Conservation (phyloP, 2,888 invertebrate genomes). For the Elmis aenea region DNA sequence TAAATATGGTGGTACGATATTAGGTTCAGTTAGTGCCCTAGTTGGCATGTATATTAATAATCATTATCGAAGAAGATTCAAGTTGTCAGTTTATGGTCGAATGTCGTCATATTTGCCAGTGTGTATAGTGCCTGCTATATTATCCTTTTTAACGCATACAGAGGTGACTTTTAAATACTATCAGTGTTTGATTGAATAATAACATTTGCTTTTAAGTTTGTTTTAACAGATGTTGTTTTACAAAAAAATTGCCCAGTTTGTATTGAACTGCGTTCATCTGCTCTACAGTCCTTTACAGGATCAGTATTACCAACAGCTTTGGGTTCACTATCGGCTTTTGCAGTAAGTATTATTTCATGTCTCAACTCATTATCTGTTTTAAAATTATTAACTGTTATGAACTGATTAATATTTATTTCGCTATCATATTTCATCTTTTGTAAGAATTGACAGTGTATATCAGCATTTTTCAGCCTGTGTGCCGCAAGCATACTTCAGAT, state of each 20-base stretch:
- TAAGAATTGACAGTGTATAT: too few species aligned
- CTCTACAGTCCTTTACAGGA: conserved; percentile 52
- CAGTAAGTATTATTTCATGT: conserved; percentile 47
- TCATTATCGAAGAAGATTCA: conserved; percentile 58
- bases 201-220: conserved; percentile 43
- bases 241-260: conserved; percentile 63
- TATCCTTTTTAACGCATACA: conserved; percentile 54
- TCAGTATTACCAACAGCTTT: conserved; percentile 57
- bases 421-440: too few species aligned
- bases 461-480: too few species aligned
- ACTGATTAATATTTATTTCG: too few species aligned
- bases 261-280: conserved; percentile 55
- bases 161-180: conserved; percentile 44
- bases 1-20: conserved; percentile 48
- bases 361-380: not conserved
- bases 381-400: too few species aligned
- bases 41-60: conserved; percentile 59
- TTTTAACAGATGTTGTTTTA: conserved; percentile 55
- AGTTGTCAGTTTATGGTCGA: conserved; percentile 55
- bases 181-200: conserved; percentile 5
- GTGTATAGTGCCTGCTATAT: conserved; percentile 54
- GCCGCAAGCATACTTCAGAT: too few species aligned
- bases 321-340: conserved; percentile 55
- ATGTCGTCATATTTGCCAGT: conserved; percentile 59
- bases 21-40: conserved; percentile 51